Evolutionary conservation across 2,113 vertebrate genomes (phyloP).

Genomic region (Haplochromis vanheusdeni): DNA sequence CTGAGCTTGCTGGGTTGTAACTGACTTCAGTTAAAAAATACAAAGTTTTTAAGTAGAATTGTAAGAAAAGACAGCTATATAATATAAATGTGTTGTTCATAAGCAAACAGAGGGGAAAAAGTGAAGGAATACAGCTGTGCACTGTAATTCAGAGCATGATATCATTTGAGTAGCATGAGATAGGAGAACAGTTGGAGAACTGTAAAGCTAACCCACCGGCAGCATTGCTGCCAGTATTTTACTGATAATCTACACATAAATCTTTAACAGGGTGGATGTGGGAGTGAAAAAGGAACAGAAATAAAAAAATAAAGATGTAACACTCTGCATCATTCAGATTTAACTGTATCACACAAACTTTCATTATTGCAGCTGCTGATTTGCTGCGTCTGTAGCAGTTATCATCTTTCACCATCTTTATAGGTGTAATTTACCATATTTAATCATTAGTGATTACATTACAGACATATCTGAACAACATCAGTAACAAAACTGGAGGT

Average conservation of each 20-base stretch:
- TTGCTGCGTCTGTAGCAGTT: neutral
- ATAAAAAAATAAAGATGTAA: neutral
- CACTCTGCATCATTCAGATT: neutral
- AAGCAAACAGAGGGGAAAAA: accelerated
- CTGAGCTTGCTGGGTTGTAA: accelerated
- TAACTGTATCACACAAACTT: neutral
- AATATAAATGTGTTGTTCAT: neutral
- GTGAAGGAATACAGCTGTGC: neutral
- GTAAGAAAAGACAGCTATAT: neutral
- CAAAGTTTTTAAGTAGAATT: neutral
- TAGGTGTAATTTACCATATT: neutral
- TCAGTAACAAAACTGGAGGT: neutral
- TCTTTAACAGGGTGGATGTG: neutral
- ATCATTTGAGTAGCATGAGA: neutral
- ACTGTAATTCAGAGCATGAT: neutral
- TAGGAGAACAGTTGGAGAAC: neutral
- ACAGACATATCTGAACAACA: neutral
- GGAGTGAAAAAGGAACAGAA: neutral
- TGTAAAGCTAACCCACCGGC: accelerated
- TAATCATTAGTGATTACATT: accelerated
- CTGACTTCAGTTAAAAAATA: accelerated
- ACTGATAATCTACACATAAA: neutral
- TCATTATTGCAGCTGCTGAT: neutral
- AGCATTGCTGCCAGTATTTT: neutral
- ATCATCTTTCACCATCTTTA: neutral